phyloP scores from a whole-genome alignment of 2,888 invertebrate genomes.

The Meghimatium bilineatum region DNA sequence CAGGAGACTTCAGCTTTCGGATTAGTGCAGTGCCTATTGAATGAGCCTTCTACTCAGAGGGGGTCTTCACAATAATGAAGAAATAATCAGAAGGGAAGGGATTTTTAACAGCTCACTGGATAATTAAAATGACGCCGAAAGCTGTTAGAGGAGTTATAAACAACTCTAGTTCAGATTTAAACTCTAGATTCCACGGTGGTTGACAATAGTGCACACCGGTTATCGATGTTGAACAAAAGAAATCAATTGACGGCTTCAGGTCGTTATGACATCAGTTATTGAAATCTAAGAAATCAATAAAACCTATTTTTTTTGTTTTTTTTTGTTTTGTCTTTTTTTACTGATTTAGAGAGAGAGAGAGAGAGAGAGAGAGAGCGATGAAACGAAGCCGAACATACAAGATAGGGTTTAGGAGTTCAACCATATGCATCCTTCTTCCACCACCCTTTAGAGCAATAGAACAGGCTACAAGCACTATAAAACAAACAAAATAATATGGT shows the following conservation, averaged over 20 bases:
- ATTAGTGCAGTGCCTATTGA: no score
- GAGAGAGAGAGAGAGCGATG: background rate
- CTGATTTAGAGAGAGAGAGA: background rate
- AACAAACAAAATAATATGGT: no score
- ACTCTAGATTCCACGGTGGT: background rate
- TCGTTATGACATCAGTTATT: constrained; percentile 8
- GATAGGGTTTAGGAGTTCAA: no score
- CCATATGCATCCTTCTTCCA: no score
- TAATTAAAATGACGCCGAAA: background rate
- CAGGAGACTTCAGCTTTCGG: no score
- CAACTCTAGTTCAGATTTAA: background rate
- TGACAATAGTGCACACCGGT: background rate
- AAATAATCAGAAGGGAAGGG: background rate
- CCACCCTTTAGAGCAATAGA: no score
- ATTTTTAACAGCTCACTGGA: background rate
- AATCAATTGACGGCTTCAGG: background rate
- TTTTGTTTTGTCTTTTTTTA: background rate
- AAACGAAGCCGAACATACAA: background rate
- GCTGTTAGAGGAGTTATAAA: background rate
- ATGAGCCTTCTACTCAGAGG: no score
- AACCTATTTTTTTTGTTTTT: background rate
- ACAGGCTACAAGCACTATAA: no score
- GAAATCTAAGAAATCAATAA: background rate
- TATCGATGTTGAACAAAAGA: background rate
- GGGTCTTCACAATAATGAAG: background rate